Percentiles rank a stretch among this genome's conserved stretches.
These are phyloP conservation scores for Smutsia gigantea DNA, from an alignment of 2,797 vertebrate species.

Conservation along the genomic window DNA sequence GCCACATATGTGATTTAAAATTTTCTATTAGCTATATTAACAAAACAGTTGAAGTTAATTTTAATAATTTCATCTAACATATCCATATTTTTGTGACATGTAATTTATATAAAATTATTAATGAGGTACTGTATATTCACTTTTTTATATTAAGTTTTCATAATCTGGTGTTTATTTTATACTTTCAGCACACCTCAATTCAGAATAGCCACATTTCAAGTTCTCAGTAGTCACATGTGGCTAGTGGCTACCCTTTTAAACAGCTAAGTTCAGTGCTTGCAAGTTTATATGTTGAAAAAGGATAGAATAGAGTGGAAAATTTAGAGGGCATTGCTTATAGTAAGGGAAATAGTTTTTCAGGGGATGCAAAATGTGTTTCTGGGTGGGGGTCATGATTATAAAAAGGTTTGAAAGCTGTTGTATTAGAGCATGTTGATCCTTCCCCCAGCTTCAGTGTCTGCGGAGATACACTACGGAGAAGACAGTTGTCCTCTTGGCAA, in stretches of 20 bases:
- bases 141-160: background rate
- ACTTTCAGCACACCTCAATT: background rate
- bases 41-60: slow-evolving; percentile 1
- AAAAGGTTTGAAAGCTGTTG: background rate
- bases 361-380: background rate
- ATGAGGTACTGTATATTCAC: background rate
- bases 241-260: background rate
- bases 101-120: background rate
- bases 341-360: background rate
- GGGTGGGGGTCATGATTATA: background rate
- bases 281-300: background rate
- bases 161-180: background rate
- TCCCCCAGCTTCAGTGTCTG: background rate
- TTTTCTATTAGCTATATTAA: background rate
- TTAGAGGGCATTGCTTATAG: background rate
- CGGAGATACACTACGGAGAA: background rate
- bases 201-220: background rate
- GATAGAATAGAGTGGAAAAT: background rate
- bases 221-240: background rate
- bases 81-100: background rate
- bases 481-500: background rate
- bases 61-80: background rate
- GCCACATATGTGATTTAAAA: background rate
- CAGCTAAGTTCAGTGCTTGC: background rate
- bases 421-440: background rate